A percentile compares a stretch with the other conserved stretches of the same genome.
Evolutionary conservation across 2,113 vertebrate genomes (phyloP).

Genomic region (Triplophysa siluroides): DNA sequence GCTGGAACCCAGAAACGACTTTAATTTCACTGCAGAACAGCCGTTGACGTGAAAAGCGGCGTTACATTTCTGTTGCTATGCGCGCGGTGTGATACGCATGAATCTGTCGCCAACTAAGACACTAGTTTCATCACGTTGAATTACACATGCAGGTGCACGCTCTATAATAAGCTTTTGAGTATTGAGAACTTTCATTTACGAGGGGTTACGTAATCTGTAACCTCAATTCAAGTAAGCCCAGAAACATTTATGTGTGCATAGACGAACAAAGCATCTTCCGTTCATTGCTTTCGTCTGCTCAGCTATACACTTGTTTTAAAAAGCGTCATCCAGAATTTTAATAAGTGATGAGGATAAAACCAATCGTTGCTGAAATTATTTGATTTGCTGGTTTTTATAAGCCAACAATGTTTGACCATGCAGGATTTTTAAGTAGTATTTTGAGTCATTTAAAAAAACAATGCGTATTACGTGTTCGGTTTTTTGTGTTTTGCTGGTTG

Average conservation of each 20-base stretch:
- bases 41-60: too few species aligned
- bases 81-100: too few species aligned
- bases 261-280: background rate
- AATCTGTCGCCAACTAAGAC: too few species aligned
- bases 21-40: too few species aligned
- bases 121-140: background rate
- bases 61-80: too few species aligned
- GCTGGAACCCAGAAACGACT: too few species aligned
- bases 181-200: background rate
- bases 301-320: background rate
- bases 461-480: slow-evolving; percentile 1
- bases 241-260: background rate
- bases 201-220: background rate
- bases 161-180: slow-evolving; percentile 6
- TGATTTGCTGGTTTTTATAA: background rate
- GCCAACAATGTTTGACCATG: background rate
- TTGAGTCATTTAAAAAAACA: background rate
- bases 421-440: background rate
- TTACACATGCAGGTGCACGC: background rate
- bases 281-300: background rate
- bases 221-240: background rate
- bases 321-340: background rate
- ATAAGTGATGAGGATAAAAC: background rate
- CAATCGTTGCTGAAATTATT: background rate
- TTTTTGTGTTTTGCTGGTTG: background rate